Conservation (phyloP, 2,113 vertebrate species). For the Mellivora capensis region DNA sequence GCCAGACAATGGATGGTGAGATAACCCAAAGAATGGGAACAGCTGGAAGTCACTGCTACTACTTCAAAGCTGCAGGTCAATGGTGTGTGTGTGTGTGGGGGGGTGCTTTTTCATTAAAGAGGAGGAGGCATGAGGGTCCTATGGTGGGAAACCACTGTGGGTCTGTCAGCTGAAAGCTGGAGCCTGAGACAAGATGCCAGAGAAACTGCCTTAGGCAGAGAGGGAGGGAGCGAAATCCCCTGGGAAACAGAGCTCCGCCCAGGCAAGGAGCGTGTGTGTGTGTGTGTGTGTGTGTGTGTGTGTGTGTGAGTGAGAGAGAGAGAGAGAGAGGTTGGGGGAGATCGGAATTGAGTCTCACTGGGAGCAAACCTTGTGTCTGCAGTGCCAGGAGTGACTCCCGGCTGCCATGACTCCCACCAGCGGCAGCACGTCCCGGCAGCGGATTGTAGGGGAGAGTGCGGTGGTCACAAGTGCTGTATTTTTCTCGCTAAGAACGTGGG, state of each 20-base stretch:
- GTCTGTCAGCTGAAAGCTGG: not conserved
- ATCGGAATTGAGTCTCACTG: not conserved
- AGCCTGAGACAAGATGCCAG: not conserved
- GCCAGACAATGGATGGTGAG: not conserved
- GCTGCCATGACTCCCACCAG: not conserved
- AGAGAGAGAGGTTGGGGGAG: not conserved
- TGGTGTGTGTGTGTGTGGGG: not conserved
- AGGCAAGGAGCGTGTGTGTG: not conserved
- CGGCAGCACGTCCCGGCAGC: not conserved
- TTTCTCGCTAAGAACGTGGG: not conserved
- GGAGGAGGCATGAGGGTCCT: not conserved
- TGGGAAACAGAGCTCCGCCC: not conserved
- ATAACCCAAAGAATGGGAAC: not conserved
- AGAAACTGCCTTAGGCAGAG: not conserved
- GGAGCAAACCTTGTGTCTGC: not conserved
- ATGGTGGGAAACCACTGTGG: not conserved
- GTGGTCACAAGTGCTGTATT: not conserved
- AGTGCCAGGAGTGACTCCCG: not conserved
- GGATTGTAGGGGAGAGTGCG: not conserved
- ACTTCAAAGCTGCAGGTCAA: not conserved
- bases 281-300: no score
- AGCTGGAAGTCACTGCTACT: not conserved
- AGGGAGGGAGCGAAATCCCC: no score
- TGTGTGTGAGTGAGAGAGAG: not conserved
- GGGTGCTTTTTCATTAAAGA: not conserved